Evolutionary conservation across 2,797 vertebrate genomes (phyloP).

Genomic region (Lemur catta): DNA sequence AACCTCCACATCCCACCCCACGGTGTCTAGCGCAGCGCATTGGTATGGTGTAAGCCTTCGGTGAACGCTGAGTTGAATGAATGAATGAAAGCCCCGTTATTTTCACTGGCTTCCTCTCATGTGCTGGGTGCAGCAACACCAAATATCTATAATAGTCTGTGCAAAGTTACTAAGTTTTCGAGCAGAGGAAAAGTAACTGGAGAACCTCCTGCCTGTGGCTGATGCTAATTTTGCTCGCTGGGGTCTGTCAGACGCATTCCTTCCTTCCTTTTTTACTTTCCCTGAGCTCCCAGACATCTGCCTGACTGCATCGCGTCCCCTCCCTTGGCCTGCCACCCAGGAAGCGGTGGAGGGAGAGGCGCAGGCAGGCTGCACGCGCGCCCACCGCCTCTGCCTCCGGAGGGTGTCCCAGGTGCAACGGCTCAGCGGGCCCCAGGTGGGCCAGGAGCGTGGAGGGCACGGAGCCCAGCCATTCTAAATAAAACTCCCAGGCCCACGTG

Average conservation of each 20-base stretch:
- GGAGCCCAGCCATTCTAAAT: constrained; percentile 38
- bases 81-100: background rate
- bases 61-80: background rate
- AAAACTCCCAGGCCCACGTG: background rate
- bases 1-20: no score
- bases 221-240: constrained; percentile 46
- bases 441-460: background rate
- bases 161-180: background rate
- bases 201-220: constrained; percentile 23
- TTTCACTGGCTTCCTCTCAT: background rate
- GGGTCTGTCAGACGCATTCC: constrained; percentile 60
- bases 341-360: background rate
- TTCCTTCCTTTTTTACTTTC: constrained; percentile 56
- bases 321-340: constrained; percentile 44
- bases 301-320: background rate
- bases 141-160: background rate
- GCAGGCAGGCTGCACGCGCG: background rate
- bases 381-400: background rate
- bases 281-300: constrained; percentile 56
- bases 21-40: background rate
- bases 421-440: background rate
- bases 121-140: background rate
- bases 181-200: constrained; percentile 29
- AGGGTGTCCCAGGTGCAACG: constrained; percentile 40
- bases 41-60: background rate